Evolutionary conservation across 2,113 vertebrate genomes (phyloP), one percentile per base, ranked within the genome.

Genomic region (Tragelaphus scriptus): DNA sequence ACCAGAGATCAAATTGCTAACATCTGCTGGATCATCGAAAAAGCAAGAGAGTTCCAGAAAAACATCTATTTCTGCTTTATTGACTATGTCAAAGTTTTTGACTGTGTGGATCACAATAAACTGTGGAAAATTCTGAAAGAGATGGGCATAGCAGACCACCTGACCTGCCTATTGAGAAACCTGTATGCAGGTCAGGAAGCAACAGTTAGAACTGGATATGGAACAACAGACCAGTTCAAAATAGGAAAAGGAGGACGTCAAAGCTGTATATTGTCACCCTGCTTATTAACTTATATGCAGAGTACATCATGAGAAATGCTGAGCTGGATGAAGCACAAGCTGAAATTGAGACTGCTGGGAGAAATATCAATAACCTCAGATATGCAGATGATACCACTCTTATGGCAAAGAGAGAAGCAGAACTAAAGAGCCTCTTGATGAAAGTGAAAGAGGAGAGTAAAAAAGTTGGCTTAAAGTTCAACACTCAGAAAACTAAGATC

Each of bases 11-110:
- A n/a, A n/a, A n/a, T 4, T 65, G 30, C 3, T 30, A n/a, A 65
- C 7, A n/a, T n/a, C 63, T 0, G 0, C 63, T n/a, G 15, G 30
- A 17, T 65, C 30, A 17, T 8, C 0, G 16, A 65, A 65, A 65
- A n/a, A n/a, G 63, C 63, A 65, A 65, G 32, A n/a, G 63, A 65
- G 2, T 65, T 68, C 63, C 2, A 68, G 32, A n/a, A 68, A 68
- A 68, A 68, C 32, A 65, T 65, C 3, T 65, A 4, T 9, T 68
- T n/a, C 32, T 68, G 63, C 32, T 68, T 68, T n/a, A n/a, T 2
- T 68, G 63, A 68, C 63, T 68, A n/a, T 68, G 32, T 4, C 32
- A 68, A 68, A 68, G 16, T 16, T 32, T 68, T 68, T n/a, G 61
- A 65, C 30, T 65, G 16, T n/a, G 16, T 68, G 63, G 32, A n/a